Evolutionary conservation across 2,113 vertebrate genomes (phyloP), one percentile per base, ranked within the genome.

Genomic region (Stegastes partitus): DNA sequence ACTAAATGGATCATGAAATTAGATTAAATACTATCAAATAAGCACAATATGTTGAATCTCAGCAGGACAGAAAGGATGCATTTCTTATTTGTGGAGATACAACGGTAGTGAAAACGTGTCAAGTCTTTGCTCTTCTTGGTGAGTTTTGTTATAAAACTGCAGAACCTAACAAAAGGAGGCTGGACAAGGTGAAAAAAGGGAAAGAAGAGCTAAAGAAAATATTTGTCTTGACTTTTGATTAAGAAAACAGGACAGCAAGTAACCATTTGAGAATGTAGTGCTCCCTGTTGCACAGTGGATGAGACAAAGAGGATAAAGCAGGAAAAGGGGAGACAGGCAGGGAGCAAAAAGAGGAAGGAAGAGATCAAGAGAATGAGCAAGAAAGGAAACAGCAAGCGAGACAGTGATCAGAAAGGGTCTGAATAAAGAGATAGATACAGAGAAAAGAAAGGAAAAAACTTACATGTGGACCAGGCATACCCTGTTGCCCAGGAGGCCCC

Each of bases 401-500:
- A 59, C 14, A n/a, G 14, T 14, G n/a, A 80, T 57, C 19, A 22
- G 34, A 79, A 5, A 64, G 14, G 2, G 3, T 47, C 18, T 42
- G 50, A 75, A 19, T 22, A 76, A 50, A 68, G 3, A 37, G 28
- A 2, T 1, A 5, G 26, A 68, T 5, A 58, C 3, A 44, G 3
- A 67, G 6, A 61, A 37, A 55, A 2, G n/a, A 72, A 3, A 69
- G 34, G 68, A 12, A 58, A 14, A 28, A 37, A 95, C 96, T 93
- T 94, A 99, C 98, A 92, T 99, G 95, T 72, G 97, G 92, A 70
- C 98, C 98, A 77, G 97, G 93, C 65, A 96, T 93, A 79, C 98
- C 98, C 93, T 99, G 98, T 63, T 99, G 98, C 42, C 98, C 98
- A 81, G 94, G 94, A 79, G 97, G 96, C 54, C 98, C 98, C 58